Conservation (phyloP, 2,888 invertebrate species). For the Spialia ferax region DNA sequence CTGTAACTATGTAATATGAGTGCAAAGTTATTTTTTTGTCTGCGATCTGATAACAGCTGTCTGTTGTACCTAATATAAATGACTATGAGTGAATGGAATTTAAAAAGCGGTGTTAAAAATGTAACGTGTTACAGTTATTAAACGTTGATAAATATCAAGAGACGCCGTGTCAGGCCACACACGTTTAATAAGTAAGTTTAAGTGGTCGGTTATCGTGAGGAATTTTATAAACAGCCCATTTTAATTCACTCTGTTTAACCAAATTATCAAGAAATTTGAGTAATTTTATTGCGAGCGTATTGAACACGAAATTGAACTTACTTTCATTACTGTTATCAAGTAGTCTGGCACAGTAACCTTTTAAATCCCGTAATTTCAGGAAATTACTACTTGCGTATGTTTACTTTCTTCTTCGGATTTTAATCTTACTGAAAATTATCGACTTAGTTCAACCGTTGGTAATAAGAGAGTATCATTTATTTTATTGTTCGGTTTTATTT, state of each 20-base stretch:
- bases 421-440: conserved; percentile 13
- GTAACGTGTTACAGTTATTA: conserved; percentile 51
- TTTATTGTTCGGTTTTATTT: too few species aligned
- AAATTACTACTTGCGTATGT: conserved; percentile 21
- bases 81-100: conserved; percentile 45
- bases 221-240: conserved; percentile 22
- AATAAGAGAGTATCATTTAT: too few species aligned
- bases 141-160: conserved; percentile 44
- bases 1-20: background rate
- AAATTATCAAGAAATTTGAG: conserved; percentile 38
- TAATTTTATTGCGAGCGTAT: conserved; percentile 33
- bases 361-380: conserved; percentile 35
- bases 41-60: conserved; percentile 47
- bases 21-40: conserved; percentile 36
- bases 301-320: conserved; percentile 24
- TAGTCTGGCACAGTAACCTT: conserved; percentile 37
- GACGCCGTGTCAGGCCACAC: conserved; percentile 41
- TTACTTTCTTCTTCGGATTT: conserved; percentile 34
- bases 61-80: conserved; percentile 52
- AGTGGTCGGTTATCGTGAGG: conserved; percentile 25
- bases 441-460: background rate
- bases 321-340: conserved; percentile 38
- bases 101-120: conserved; percentile 48
- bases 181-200: conserved; percentile 11
- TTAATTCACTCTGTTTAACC: conserved; percentile 23